phyloP scores from a whole-genome alignment of 2,113 vertebrate species.

The Antennarius striatus region DNA sequence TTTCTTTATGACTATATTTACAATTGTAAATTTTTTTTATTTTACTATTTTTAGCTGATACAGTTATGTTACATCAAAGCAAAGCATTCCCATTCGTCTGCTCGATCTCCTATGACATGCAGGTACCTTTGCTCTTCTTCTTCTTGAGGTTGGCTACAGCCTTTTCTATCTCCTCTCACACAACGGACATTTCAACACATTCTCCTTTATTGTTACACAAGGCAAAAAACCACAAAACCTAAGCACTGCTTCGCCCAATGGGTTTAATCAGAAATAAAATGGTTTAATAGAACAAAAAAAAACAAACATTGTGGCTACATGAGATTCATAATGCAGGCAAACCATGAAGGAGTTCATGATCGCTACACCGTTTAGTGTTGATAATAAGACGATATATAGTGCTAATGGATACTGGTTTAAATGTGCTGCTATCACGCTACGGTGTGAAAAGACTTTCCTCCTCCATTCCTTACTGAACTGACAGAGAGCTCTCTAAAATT shows the following conservation, averaged over 20 bases:
- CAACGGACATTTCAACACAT: conserved; percentile 62
- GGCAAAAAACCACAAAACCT: conserved; percentile 51
- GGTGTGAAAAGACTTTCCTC: conserved; percentile 39
- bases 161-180: conserved; percentile 23
- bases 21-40: conserved; percentile 52
- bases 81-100: conserved; percentile 78
- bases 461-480: conserved; percentile 29
- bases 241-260: conserved; percentile 49
- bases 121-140: conserved; percentile 65
- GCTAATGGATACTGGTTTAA: conserved; percentile 54
- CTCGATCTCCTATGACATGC: conserved; percentile 75
- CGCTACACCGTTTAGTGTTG: conserved; percentile 63
- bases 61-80: conserved; percentile 80
- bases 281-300: conserved; percentile 60
- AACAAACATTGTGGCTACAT: conserved; percentile 64
- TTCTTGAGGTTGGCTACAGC: conserved; percentile 46
- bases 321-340: conserved; percentile 59
- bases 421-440: conserved; percentile 56
- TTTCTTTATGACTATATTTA: conserved; percentile 75
- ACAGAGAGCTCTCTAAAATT: conserved; percentile 52
- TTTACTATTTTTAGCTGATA: conserved; percentile 54
- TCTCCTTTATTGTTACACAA: conserved; percentile 54
- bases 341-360: conserved; percentile 52
- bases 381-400: conserved; percentile 65
- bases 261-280: conserved; percentile 59